Evolutionary conservation across 2,113 vertebrate genomes (phyloP).

Genomic region (Australoheros scitulus): DNA sequence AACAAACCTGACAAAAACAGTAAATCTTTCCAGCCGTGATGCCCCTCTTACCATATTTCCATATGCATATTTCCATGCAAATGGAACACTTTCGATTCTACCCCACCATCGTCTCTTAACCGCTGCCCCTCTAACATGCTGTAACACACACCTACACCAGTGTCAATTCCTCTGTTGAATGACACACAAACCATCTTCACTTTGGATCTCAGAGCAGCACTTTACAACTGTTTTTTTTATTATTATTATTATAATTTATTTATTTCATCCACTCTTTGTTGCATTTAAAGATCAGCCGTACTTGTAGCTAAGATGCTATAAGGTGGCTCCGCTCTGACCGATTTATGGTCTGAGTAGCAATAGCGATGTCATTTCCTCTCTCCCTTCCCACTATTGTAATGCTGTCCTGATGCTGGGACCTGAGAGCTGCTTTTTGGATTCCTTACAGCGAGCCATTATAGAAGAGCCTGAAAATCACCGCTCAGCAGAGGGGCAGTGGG

Average conservation of each 20-base stretch:
- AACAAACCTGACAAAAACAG: slow-evolving; percentile 49
- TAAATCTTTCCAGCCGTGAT: slow-evolving; percentile 28
- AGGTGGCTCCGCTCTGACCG: slow-evolving; percentile 39
- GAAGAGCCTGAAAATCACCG: slow-evolving; percentile 49
- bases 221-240: slow-evolving; percentile 22
- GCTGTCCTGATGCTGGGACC: slow-evolving; percentile 29
- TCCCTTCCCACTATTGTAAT: slow-evolving; percentile 22
- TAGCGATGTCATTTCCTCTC: slow-evolving; percentile 24
- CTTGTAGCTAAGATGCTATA: slow-evolving; percentile 45
- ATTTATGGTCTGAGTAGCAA: slow-evolving; percentile 49
- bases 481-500: slow-evolving; percentile 56
- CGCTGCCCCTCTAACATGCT: background rate
- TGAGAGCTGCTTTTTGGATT: slow-evolving; percentile 52
- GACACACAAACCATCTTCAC: slow-evolving; percentile 44
- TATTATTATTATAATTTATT: background rate
- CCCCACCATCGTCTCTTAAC: background rate
- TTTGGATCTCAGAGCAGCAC: slow-evolving; percentile 28
- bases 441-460: slow-evolving; percentile 60
- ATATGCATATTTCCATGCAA: slow-evolving; percentile 65
- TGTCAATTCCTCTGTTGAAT: slow-evolving; percentile 50
- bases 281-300: slow-evolving; percentile 31
- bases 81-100: slow-evolving; percentile 52
- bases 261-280: slow-evolving; percentile 19
- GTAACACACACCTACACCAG: slow-evolving; percentile 26
- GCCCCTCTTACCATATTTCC: background rate